These are phyloP conservation scores for Galeopsomyia nigrocyanea DNA, from an alignment of 2,888 invertebrate species.

Conservation along the genomic window DNA sequence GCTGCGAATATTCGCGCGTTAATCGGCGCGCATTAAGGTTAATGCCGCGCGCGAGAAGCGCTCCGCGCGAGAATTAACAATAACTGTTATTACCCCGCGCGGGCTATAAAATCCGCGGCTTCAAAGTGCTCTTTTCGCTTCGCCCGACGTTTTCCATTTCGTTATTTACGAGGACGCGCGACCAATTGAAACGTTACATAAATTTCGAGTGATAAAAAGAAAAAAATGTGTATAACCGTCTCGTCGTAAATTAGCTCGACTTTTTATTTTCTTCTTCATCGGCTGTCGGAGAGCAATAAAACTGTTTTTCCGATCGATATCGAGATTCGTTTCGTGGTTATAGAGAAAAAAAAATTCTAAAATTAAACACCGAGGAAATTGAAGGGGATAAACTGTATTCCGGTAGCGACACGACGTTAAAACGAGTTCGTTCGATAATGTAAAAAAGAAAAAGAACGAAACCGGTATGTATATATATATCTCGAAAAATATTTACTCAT, in stretches of 20 bases:
- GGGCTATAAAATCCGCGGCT: slow-evolving; percentile 3
- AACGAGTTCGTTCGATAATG: slow-evolving; percentile 22
- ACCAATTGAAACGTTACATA: no score
- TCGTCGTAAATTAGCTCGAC: not conserved
- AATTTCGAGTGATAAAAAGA: not conserved
- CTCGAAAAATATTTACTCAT: not conserved
- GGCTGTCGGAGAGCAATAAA: not conserved
- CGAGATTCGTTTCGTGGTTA: not conserved
- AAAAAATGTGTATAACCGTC: no score
- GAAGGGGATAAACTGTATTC: slow-evolving; percentile 41
- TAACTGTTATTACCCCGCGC: not conserved
- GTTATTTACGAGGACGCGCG: no score
- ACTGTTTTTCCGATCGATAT: not conserved
- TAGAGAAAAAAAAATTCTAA: slow-evolving; percentile 8
- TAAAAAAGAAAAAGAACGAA: slow-evolving; percentile 28
- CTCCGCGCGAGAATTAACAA: no score
- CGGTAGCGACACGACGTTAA: slow-evolving; percentile 43
- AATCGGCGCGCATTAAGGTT: no score
- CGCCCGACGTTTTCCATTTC: no score
- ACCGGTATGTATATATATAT: slow-evolving; percentile 34
- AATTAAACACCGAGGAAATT: slow-evolving; percentile 20
- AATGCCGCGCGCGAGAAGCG: no score
- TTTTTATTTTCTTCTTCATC: slow-evolving; percentile 12
- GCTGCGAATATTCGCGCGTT: no score
- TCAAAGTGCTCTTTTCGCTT: not conserved